Base-by-base conservation (phyloP, 2,888 invertebrate species). In the Tortricodes alternella region DNA sequence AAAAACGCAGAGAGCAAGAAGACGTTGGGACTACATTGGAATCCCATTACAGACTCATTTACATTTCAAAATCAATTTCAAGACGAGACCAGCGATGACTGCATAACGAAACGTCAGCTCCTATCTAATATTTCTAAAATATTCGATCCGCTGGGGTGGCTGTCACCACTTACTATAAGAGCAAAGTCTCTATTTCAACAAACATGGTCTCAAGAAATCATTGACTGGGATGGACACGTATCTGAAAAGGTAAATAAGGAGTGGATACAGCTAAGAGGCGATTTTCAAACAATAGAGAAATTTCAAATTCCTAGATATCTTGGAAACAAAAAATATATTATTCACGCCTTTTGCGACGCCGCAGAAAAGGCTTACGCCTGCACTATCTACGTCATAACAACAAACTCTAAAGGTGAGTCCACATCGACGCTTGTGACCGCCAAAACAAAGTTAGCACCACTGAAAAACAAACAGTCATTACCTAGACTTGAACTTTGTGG, bases 291-390 rank as follows among this genome's bases (percentile, higher is more conserved):
- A 3, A 34, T 52, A 29, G 15, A 34, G 8, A 41, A 41, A 15
- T 34, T 43, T 18, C 3, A n/a, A 8, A 32, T 50, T 7, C 43
- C 41, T 11, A 11, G 51, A 9, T 27, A 34, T 23, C 15, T 51
- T 18, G 51, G 51, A n/a, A 15, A 41, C 11, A 18, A 32, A 21
- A 21, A 41, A 53, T 18, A 41, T 48, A 39, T 38, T 34, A 18
- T 62, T 52, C 57, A 62, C 29, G 59, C 59, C 24, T 62, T 58
- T 35, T 46, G 62, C 43, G 60, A 62, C 23, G 61, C 63, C 1
- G 60, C 60, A 8, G 56, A 50, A 37, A 58, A 58, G 55, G 59
- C 51, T 0, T 62, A 58, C 44, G 53, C 59, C 2, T 57, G 53
- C 29, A 34, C 43, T 23, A 39, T 60, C 8, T 62, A 60, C 61